Conservation (phyloP, 2,797 vertebrate genomes). For the Synaphobranchus kaupii region DNA sequence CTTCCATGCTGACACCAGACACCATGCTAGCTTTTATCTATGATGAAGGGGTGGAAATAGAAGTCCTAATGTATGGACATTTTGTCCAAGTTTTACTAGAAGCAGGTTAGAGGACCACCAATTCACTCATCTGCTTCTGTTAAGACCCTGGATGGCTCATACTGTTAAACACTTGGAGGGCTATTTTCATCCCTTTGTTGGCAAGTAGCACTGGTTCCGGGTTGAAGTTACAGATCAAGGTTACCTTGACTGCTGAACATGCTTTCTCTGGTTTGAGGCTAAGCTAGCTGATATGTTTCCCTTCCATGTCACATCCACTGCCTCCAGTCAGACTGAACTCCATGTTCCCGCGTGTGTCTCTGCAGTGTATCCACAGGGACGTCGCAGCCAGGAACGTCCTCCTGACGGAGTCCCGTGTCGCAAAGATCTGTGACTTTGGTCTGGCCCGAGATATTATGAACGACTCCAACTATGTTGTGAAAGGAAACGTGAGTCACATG, state of each 20-base stretch:
- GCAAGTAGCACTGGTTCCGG: not conserved
- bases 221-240: not conserved
- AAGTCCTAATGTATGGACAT: not conserved
- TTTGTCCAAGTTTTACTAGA: not conserved
- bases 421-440: constrained; percentile 97
- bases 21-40: not conserved
- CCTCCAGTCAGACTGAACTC: not conserved
- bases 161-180: not conserved
- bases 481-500: constrained; percentile 86
- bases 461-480: constrained; percentile 91
- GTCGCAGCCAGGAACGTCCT: constrained; percentile 92
- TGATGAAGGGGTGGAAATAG: not conserved
- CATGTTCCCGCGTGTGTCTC: constrained; percentile 32
- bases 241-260: not conserved
- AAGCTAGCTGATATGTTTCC: not conserved
- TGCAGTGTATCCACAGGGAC: constrained; percentile 94
- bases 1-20: not conserved
- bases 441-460: constrained; percentile 93
- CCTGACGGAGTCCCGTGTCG: constrained; percentile 75
- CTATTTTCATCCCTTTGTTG: not conserved
- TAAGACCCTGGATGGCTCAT: not conserved
- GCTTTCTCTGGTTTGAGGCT: not conserved
- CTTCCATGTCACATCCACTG: not conserved
- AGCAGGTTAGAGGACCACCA: too few relatives aligned
- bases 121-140: not conserved